Conservation (phyloP, 2,113 vertebrate genomes). For the Cricetomys ansorgei region DNA sequence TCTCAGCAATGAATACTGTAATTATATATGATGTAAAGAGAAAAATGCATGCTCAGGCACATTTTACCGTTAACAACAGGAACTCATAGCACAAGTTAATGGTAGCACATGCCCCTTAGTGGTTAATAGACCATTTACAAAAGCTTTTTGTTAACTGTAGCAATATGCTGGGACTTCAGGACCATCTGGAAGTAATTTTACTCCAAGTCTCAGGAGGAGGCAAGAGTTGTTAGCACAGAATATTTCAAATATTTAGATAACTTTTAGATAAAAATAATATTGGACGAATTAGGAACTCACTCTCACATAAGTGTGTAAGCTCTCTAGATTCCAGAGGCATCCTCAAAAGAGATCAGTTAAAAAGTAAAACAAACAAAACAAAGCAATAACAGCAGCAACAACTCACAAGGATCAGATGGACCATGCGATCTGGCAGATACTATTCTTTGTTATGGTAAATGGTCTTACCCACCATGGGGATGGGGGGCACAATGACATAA, state of each 20-base stretch:
- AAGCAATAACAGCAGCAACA: not conserved
- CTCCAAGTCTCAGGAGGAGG: constrained; percentile 72
- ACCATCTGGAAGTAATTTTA: constrained; percentile 81
- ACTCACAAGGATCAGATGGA: not conserved
- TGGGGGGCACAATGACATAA: not conserved
- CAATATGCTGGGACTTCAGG: constrained; percentile 70
- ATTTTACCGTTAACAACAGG: constrained; percentile 61
- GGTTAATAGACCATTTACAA: constrained; percentile 82
- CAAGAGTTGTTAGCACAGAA: constrained; percentile 70
- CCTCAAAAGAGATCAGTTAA: not conserved
- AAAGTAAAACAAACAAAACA: not conserved
- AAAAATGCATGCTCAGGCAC: constrained; percentile 61
- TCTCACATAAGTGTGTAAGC: not conserved
- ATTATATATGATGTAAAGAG: constrained; percentile 56
- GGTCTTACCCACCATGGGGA: not conserved
- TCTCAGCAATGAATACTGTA: constrained; percentile 33
- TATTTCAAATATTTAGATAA: constrained; percentile 80
- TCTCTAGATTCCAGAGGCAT: not conserved
- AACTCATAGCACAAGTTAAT: constrained; percentile 76
- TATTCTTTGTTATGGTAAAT: not conserved
- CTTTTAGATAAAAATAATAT: constrained; percentile 62
- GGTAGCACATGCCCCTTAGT: constrained; percentile 72
- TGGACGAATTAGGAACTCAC: constrained; percentile 29
- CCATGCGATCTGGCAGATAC: not conserved
- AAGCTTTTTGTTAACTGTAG: constrained; percentile 81